These are phyloP conservation scores for Delia radicum DNA, from an alignment of 1,140 invertebrate species.

Conservation along the genomic window DNA sequence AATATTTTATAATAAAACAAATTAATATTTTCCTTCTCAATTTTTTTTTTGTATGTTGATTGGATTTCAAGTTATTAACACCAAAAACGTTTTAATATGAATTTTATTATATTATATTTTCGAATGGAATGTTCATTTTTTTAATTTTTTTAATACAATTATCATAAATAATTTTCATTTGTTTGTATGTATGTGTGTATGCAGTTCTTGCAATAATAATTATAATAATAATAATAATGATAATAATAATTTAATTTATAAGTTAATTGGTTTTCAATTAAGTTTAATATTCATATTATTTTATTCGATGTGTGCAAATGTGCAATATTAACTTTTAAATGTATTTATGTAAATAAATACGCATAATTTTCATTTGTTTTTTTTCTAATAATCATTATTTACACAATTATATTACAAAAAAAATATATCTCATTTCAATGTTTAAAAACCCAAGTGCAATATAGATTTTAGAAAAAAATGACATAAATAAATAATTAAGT, in stretches of 20 bases:
- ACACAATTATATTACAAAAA: background rate
- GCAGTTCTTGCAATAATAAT: background rate
- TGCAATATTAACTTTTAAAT: conserved; percentile 1
- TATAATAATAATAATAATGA: conserved; percentile 4
- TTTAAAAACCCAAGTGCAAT: conserved; percentile 8
- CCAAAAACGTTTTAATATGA: background rate
- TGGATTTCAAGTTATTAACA: background rate
- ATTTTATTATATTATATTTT: background rate
- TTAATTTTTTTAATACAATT: background rate
- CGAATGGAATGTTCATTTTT: no score
- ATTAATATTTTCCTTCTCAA: no score
- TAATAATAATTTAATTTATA: conserved; percentile 22
- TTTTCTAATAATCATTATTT: background rate
- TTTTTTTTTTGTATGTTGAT: background rate
- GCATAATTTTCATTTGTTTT: background rate
- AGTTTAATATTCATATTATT: conserved; percentile 6
- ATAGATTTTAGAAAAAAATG: background rate
- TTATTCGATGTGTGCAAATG: background rate
- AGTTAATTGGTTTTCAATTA: conserved; percentile 23
- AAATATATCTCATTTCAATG: background rate
- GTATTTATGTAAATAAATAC: background rate
- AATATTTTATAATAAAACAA: no score
- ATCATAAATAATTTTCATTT: background rate
- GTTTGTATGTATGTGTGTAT: background rate
- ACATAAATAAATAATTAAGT: background rate